Evolutionary conservation across 1,140 invertebrate genomes (phyloP).

Genomic region (Aricia agestis): DNA sequence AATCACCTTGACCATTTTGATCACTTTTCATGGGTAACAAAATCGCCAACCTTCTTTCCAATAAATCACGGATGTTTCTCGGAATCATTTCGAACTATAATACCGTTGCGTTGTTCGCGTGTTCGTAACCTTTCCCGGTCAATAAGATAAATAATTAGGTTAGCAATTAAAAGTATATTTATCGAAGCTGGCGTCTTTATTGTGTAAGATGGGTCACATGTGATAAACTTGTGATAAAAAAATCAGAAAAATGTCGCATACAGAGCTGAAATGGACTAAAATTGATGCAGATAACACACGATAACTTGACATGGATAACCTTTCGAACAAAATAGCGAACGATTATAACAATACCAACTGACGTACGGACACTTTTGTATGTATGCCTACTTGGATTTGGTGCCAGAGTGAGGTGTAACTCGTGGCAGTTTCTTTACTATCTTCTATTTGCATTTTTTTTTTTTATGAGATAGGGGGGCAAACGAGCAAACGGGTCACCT

Average conservation of each 20-base stretch:
- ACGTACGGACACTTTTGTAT: background rate
- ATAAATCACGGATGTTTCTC: too few relatives aligned
- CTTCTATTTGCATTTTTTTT: too few relatives aligned
- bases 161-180: slow-evolving; percentile 14
- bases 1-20: too few relatives aligned
- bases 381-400: too few relatives aligned
- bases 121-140: slow-evolving; percentile 7
- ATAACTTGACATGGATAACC: slow-evolving; percentile 5
- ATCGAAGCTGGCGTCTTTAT: slow-evolving; percentile 9
- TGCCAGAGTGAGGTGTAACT: background rate
- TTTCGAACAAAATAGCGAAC: background rate
- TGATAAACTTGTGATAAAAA: slow-evolving; percentile 12
- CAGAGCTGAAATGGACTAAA: slow-evolving; percentile 1
- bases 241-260: slow-evolving; percentile 1
- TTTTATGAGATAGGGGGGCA: too few relatives aligned
- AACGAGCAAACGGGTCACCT: too few relatives aligned
- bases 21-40: too few relatives aligned
- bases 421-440: background rate
- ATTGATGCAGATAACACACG: background rate
- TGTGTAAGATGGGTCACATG: slow-evolving; percentile 10
- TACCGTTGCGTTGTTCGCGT: background rate
- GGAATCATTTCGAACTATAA: too few relatives aligned
- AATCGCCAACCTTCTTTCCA: too few relatives aligned
- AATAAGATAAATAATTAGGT: slow-evolving; percentile 10
- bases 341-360: background rate